Evolutionary conservation across 2,797 vertebrate genomes (phyloP), one percentile per base, ranked within the genome.

Genomic region (Tragopan temminckii): DNA sequence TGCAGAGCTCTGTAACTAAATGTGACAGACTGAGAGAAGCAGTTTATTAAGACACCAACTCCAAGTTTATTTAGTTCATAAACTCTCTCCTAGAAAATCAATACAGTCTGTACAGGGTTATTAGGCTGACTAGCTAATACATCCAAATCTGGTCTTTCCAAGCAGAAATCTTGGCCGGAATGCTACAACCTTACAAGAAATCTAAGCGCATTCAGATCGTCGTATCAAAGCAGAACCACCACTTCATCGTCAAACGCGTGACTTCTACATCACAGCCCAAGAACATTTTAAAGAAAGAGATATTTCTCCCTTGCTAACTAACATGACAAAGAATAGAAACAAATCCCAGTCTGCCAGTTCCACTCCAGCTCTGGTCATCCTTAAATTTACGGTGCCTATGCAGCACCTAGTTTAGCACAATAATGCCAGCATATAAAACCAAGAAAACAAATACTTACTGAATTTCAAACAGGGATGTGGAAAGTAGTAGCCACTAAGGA

Each of bases 11-110:
- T 96, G 93, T 98, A 98, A 98, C 98, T 97, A 98, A 98, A 98
- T 98, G 98, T 98, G 98, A 98, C 98, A 98, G 98, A 98, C 97
- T 94, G 97, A 97, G 95, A 98, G 98, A 98, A 98, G 98, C 98
- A 98, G 98, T 98, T 98, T 98, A 98, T 98, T 98, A 98, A 98
- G 98, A 98, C 97, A 98, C 98, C 98, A 98, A 98, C 98, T 98
- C 97, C 97, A 98, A 98, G 98, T 98, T 98, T 98, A 98, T 98
- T 98, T 98, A 98, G 98, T 98, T 98, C 98, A 98, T 98, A 98
- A 98, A 98, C 98, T 98, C 98, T 97, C 97, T 98, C 98, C 98
- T 98, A 97, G 97, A 98, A 98, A 98, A 98, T 98, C 98, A 98
- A 98, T 98, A 98, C 91, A 97, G 97, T 98, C 98, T 98, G 97